Evolutionary conservation across 2,113 vertebrate species (phyloP).

Genomic region (Pogonocichla stellata): DNA sequence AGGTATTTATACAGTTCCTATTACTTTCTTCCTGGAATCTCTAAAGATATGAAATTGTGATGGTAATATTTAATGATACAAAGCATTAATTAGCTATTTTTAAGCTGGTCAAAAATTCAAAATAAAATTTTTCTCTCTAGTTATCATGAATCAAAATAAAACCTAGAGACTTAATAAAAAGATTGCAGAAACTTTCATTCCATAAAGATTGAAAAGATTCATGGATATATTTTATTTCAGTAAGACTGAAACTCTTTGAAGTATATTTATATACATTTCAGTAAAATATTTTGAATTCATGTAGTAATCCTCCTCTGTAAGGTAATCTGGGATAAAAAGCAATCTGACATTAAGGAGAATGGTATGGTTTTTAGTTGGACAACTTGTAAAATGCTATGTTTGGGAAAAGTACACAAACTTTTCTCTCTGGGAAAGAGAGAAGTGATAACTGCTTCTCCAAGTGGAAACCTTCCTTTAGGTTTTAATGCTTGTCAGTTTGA

Average conservation of each 20-base stretch:
- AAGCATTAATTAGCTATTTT: neutral
- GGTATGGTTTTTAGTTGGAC: neutral
- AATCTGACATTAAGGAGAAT: neutral
- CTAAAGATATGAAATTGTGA: neutral
- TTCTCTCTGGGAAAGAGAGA: neutral
- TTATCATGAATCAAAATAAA: neutral
- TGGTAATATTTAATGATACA: neutral
- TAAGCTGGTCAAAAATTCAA: neutral
- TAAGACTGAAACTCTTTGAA: neutral
- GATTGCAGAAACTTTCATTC: neutral
- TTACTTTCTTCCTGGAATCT: neutral
- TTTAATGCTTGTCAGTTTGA: neutral
- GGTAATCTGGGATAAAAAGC: neutral
- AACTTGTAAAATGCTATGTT: neutral
- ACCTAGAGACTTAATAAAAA: neutral
- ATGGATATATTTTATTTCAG: neutral
- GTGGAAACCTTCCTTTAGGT: neutral
- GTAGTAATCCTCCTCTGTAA: neutral
- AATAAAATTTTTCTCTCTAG: neutral
- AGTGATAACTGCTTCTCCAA: neutral
- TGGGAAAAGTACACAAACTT: neutral
- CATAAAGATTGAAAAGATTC: neutral
- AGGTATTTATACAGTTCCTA: neutral
- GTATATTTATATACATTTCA: neutral
- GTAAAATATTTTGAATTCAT: neutral